Conservation (phyloP, 2,797 vertebrate species). For the Rhinophrynus dorsalis region DNA sequence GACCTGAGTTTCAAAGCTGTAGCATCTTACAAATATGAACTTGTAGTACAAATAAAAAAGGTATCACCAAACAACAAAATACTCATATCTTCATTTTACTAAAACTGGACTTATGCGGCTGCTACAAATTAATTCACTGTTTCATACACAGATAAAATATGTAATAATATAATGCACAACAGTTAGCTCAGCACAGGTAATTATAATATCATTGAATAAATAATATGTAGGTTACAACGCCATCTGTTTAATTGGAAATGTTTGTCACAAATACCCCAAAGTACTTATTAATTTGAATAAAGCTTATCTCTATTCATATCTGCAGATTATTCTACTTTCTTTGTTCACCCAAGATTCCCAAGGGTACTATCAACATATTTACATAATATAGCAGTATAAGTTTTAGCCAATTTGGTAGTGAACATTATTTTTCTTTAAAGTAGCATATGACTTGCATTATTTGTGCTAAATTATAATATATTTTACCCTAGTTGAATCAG, state of each 20-base stretch:
- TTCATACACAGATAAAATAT: no score
- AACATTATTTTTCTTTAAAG: slow-evolving; percentile 27
- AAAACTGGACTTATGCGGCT: no score
- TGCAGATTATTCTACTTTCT: slow-evolving; percentile 26
- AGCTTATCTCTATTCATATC: slow-evolving; percentile 43
- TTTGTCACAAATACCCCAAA: slow-evolving; percentile 34
- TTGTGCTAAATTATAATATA: slow-evolving; percentile 11
- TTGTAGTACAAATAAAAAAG: no score
- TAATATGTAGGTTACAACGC: slow-evolving; percentile 6
- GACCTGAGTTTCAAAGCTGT: no score
- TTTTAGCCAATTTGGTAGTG: slow-evolving; percentile 34
- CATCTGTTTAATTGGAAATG: slow-evolving; percentile 35
- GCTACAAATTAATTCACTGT: no score
- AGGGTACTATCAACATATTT: slow-evolving; percentile 42
- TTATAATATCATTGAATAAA: slow-evolving; percentile 21
- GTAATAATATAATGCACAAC: neutral
- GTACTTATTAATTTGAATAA: slow-evolving; percentile 36
- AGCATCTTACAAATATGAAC: no score
- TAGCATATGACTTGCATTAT: slow-evolving; percentile 10
- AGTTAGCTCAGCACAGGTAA: slow-evolving; percentile 19
- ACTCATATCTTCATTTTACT: no score
- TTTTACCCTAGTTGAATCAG: slow-evolving; percentile 19
- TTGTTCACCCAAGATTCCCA: slow-evolving; percentile 26
- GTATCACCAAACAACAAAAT: no score
- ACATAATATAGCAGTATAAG: slow-evolving; percentile 34